phyloP scores from a whole-genome alignment of 2,888 invertebrate genomes.

The Pemphredon lugubris region DNA sequence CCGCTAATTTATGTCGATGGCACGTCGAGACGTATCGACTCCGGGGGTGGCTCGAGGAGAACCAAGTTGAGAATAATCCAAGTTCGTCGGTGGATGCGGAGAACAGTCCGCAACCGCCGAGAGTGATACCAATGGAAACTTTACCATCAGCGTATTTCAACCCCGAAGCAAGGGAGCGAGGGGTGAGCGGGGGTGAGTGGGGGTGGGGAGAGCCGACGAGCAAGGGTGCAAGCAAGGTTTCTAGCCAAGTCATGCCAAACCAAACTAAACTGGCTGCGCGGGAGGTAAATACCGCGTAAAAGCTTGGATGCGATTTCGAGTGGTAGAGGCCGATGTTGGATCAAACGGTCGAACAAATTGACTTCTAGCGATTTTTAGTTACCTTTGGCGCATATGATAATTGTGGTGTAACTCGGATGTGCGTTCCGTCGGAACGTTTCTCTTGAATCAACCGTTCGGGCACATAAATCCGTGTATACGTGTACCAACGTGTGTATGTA shows the following conservation, averaged over 20 bases:
- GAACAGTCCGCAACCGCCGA: constrained; percentile 51
- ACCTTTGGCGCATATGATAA: too few relatives aligned
- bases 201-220: too few relatives aligned
- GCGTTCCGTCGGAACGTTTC: too few relatives aligned
- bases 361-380: not conserved
- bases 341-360: not conserved
- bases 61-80: constrained; percentile 67
- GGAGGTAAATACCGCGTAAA: constrained; percentile 52
- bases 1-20: constrained; percentile 63
- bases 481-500: too few relatives aligned
- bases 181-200: constrained; percentile 20
- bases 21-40: constrained; percentile 52
- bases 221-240: not conserved
- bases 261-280: constrained; percentile 33
- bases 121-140: constrained; percentile 66
- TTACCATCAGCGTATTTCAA: constrained; percentile 55
- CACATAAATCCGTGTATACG: too few relatives aligned
- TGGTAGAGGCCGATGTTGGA: not conserved
- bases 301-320: constrained; percentile 52
- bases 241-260: constrained; percentile 42
- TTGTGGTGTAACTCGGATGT: too few relatives aligned
- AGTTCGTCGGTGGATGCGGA: constrained; percentile 56
- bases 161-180: constrained; percentile 19
- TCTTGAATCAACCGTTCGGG: too few relatives aligned
- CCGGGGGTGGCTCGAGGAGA: not conserved